Conservation (phyloP, 2,888 invertebrate species). For the Reticulitermes lucifugus region DNA sequence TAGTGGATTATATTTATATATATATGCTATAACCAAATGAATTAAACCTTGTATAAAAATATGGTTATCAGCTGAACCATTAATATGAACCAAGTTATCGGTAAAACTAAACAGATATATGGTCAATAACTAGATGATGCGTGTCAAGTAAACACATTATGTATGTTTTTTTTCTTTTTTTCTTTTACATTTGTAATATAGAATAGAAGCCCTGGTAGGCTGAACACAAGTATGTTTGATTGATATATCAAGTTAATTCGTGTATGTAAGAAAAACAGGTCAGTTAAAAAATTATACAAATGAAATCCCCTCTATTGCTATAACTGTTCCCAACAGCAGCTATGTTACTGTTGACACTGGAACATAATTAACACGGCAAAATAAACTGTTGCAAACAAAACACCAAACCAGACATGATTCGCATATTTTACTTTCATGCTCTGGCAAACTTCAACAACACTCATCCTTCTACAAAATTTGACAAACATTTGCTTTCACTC, state of each 20-base stretch:
- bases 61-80: constrained; percentile 4
- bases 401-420: not conserved
- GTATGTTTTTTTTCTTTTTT: not conserved
- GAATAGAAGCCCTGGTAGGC: constrained; percentile 23
- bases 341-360: not conserved
- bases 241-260: constrained; percentile 31
- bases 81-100: too few species aligned
- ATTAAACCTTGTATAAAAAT: constrained; percentile 41
- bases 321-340: constrained; percentile 34
- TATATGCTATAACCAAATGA: constrained; percentile 44
- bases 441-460: not conserved
- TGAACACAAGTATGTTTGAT: constrained; percentile 46
- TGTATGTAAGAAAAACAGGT: not conserved
- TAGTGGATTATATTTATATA: constrained; percentile 32
- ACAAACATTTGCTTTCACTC: not conserved
- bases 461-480: not conserved
- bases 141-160: not conserved
- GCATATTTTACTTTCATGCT: not conserved
- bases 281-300: constrained; percentile 2
- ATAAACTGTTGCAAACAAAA: too few species aligned
- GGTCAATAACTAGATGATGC: not conserved
- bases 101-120: constrained; percentile 4
- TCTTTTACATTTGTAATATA: constrained; percentile 12
- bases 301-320: constrained; percentile 27
- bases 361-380: too few species aligned